Conservation (phyloP, 35 echinoderm and acorn worm species). For the Ophiothrix spiculata region DNA sequence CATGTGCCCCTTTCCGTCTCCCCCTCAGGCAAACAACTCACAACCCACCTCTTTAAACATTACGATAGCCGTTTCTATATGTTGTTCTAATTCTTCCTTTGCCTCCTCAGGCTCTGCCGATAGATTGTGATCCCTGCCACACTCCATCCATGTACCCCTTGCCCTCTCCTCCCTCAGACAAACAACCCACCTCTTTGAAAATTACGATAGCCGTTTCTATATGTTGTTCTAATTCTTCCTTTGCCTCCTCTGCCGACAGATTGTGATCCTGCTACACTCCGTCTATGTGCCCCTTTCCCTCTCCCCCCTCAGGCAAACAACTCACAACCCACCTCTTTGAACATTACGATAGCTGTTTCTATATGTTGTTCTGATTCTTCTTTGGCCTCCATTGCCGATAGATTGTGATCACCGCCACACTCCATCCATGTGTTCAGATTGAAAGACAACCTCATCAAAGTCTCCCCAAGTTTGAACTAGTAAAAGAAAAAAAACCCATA, state of each 20-base stretch:
- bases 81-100: slow-evolving; percentile 52
- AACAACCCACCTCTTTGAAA: slow-evolving; percentile 81
- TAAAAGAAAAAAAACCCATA: background rate
- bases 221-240: slow-evolving; percentile 62
- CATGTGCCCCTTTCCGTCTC: too few relatives aligned
- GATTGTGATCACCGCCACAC: slow-evolving; percentile 73
- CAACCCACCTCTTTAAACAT: slow-evolving; percentile 87
- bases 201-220: slow-evolving; percentile 78
- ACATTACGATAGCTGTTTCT: slow-evolving; percentile 77
- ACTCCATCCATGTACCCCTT: slow-evolving; percentile 85
- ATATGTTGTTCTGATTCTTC: slow-evolving; percentile 70
- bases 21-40: too few relatives aligned
- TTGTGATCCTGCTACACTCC: slow-evolving; percentile 81
- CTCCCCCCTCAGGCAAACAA: too few relatives aligned
- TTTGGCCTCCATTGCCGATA: slow-evolving; percentile 50
- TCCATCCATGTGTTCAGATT: slow-evolving; percentile 85
- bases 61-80: slow-evolving; percentile 75
- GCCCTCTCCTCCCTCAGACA: too few relatives aligned
- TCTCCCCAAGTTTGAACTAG: slow-evolving; percentile 80
- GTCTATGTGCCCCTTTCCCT: too few relatives aligned
- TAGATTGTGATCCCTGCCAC: slow-evolving; percentile 66
- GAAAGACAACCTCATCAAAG: slow-evolving; percentile 82
- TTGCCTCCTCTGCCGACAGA: slow-evolving; percentile 53
- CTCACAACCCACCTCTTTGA: slow-evolving; percentile 80
- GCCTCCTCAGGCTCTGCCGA: slow-evolving; percentile 62